Evolutionary conservation across 2,797 vertebrate genomes (phyloP), one percentile per base, ranked within the genome.

Genomic region (Philypnodon macrostomus): DNA sequence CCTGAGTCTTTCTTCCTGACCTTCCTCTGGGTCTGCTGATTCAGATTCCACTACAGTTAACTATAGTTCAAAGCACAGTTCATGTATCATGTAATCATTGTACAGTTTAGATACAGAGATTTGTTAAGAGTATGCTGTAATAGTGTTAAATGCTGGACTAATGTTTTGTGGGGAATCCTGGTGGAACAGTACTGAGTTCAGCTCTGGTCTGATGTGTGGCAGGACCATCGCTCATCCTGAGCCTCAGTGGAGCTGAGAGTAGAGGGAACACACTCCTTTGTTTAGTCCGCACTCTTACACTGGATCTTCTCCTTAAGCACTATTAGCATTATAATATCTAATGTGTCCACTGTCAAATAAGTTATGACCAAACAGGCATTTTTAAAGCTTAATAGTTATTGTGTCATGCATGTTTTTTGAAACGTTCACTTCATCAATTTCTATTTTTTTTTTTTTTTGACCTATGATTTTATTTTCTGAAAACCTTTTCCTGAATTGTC

Each of bases 161-260:
- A 95, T 95, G 94, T 94, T 93, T 95, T 93, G 95, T 91, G 88
- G 95, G 94, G 94, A 96, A 93, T 95, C 93, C 93, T 94, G 16
- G 16, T 5, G 91, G 92, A 91, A 91, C 89, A 80, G 91, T 92
- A 92, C 90, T 92, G 91, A 93, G 94, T 93, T 91, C n/a, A 92
- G 91, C 92, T 90, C 90, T 89, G 74, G 84, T 91, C 93, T 91
- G 93, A 93, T 91, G 88, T 90, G 91, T 95, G 95, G 94, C 93
- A 95, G 94, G 91, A 93, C 91, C 91, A 95, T 97, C 92, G 90
- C 93, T 97, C 94, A 96, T 96, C 92, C 90, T 93, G 90, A 80
- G 82, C 79, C 35, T 37, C 16, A 73, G 73, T 75, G 75, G 81
- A 86, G 70, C 76, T 75, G 36, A 39, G 39, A 16, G 41, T 11